These are phyloP conservation scores for Gobiocypris rarus DNA, from an alignment of 2,113 vertebrate genomes.

Conservation along the genomic window DNA sequence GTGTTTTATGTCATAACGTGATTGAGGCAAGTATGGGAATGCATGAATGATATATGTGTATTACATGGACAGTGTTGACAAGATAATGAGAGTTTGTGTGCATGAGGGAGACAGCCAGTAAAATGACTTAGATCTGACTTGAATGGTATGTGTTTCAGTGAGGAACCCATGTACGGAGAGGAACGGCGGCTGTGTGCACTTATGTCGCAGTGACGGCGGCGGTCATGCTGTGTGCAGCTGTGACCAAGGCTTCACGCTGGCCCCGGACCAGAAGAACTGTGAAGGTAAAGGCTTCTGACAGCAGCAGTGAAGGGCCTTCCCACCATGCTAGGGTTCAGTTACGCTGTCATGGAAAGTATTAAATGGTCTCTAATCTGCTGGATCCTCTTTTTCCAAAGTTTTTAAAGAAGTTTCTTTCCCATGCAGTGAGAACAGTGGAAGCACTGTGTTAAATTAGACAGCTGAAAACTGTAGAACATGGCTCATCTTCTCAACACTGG, in stretches of 20 bases:
- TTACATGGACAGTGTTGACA: constrained; percentile 16
- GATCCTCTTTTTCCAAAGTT: constrained; percentile 22
- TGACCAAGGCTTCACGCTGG: constrained; percentile 76
- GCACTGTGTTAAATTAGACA: constrained; percentile 40
- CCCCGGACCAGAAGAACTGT: constrained; percentile 69
- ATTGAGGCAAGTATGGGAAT: background rate
- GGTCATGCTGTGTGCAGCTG: constrained; percentile 74
- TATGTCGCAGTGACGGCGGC: constrained; percentile 63
- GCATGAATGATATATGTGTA: background rate
- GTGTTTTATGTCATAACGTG: background rate
- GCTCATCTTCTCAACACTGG: constrained; percentile 2
- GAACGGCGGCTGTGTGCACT: constrained; percentile 83
- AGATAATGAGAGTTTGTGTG: constrained; percentile 34
- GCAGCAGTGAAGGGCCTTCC: constrained; percentile 3
- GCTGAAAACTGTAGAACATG: constrained; percentile 29
- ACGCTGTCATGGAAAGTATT: constrained; percentile 33
- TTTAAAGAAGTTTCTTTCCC: constrained; percentile 46
- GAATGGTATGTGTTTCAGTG: constrained; percentile 65
- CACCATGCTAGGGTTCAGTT: constrained; percentile 11
- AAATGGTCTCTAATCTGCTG: constrained; percentile 33
- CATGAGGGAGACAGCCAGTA: background rate
- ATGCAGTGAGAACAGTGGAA: constrained; percentile 41
- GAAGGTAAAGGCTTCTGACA: constrained; percentile 71
- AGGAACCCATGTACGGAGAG: constrained; percentile 71
- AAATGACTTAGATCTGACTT: constrained; percentile 22